Evolutionary conservation across 2,113 vertebrate genomes (phyloP).

Genomic region (Heterotilapia buettikoferi): DNA sequence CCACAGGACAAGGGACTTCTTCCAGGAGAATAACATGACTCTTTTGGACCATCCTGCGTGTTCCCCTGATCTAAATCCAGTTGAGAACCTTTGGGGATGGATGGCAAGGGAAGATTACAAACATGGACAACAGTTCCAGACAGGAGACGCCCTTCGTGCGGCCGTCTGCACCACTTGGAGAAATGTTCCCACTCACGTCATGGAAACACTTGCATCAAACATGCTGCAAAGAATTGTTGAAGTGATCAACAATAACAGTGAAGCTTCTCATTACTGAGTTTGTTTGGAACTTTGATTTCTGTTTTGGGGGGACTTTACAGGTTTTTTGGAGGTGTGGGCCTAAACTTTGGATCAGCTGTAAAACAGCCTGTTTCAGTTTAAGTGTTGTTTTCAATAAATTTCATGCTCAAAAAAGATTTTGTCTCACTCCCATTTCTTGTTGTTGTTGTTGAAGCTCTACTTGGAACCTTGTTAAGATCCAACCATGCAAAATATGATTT

Average conservation of each 20-base stretch:
- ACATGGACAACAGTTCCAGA: background rate
- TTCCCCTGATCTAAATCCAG: accelerated
- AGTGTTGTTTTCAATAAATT: background rate
- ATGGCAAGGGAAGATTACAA: background rate
- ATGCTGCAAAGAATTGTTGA: background rate
- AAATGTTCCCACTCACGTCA: background rate
- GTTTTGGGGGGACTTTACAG: background rate
- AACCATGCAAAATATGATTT: background rate
- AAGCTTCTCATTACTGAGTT: background rate
- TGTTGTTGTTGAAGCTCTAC: background rate
- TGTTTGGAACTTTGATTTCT: background rate
- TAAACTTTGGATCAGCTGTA: background rate
- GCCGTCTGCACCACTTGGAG: background rate
- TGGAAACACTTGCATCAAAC: background rate
- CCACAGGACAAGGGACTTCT: too few relatives aligned
- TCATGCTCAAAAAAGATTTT: background rate
- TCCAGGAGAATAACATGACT: too few relatives aligned
- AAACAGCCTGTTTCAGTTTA: background rate
- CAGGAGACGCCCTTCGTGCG: accelerated
- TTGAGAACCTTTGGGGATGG: background rate
- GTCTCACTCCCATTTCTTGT: background rate
- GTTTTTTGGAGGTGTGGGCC: background rate
- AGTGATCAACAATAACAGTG: background rate
- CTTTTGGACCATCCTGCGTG: background rate
- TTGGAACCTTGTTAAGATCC: background rate